Percentiles rank a stretch among this genome's conserved stretches.
Evolutionary conservation across 1,140 invertebrate species (phyloP).

Genomic region (Dermatophagoides farinae): DNA sequence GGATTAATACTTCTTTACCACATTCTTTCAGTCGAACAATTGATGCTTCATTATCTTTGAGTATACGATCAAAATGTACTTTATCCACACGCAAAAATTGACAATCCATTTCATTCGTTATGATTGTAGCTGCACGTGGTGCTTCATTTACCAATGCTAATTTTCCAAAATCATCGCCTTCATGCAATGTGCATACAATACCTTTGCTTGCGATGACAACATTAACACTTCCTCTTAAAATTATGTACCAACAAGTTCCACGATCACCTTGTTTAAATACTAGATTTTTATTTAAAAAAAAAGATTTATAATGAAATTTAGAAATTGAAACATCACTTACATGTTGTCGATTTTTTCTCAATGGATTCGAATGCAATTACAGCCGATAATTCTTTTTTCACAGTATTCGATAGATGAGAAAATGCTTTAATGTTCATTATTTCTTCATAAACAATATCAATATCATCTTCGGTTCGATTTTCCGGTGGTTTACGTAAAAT

Average conservation of each 20-base stretch:
- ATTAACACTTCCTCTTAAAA: constrained; percentile 60
- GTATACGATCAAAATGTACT: constrained; percentile 62
- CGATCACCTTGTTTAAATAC: constrained; percentile 76
- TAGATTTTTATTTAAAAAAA: constrained; percentile 21
- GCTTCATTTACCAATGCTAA: constrained; percentile 65
- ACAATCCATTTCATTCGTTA: constrained; percentile 58
- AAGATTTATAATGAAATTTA: not conserved
- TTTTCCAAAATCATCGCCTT: constrained; percentile 75
- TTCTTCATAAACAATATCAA: constrained; percentile 67
- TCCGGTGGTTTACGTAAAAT: constrained; percentile 54
- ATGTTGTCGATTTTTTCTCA: constrained; percentile 47
- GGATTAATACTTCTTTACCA: constrained; percentile 45
- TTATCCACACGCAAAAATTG: constrained; percentile 69
- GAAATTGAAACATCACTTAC: constrained; percentile 34
- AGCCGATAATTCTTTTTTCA: constrained; percentile 55
- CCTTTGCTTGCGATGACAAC: constrained; percentile 70
- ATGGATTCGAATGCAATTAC: constrained; percentile 64
- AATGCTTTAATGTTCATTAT: constrained; percentile 58
- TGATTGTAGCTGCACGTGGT: constrained; percentile 62
- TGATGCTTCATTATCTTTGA: constrained; percentile 64
- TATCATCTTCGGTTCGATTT: constrained; percentile 52
- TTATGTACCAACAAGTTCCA: constrained; percentile 71
- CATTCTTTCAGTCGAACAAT: constrained; percentile 68
- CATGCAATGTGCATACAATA: constrained; percentile 54
- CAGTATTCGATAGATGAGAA: constrained; percentile 56